phyloP scores from a whole-genome alignment of 2,113 vertebrate genomes.

The Zosterops pallidus region DNA sequence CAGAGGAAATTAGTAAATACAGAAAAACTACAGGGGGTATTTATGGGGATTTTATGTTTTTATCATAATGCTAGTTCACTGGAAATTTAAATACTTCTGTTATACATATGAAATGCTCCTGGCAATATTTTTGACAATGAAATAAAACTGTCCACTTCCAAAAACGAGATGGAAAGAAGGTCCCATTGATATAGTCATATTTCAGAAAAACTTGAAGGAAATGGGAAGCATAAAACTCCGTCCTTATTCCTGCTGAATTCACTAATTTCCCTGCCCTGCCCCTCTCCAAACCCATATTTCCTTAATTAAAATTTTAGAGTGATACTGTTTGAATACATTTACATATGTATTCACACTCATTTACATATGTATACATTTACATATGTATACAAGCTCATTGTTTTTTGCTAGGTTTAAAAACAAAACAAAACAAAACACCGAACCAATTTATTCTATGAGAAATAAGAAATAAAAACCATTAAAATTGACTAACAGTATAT shows the following conservation, averaged over 20 bases:
- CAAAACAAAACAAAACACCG: rapidly evolving
- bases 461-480: background rate
- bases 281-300: rapidly evolving
- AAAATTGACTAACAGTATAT: background rate
- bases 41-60: background rate
- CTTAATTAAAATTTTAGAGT: background rate
- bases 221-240: background rate
- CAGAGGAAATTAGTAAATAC: background rate
- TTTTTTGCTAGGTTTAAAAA: background rate
- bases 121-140: background rate
- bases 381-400: background rate
- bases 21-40: background rate
- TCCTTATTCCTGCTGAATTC: background rate
- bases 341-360: background rate
- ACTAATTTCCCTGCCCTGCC: background rate
- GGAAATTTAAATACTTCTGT: background rate
- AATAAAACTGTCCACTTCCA: background rate
- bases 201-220: background rate
- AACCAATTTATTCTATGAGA: background rate
- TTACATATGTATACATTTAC: background rate
- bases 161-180: background rate
- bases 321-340: background rate
- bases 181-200: background rate
- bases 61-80: background rate
- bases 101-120: background rate